Conservation (phyloP, 1,140 invertebrate genomes). For the Batillaria attramentaria region DNA sequence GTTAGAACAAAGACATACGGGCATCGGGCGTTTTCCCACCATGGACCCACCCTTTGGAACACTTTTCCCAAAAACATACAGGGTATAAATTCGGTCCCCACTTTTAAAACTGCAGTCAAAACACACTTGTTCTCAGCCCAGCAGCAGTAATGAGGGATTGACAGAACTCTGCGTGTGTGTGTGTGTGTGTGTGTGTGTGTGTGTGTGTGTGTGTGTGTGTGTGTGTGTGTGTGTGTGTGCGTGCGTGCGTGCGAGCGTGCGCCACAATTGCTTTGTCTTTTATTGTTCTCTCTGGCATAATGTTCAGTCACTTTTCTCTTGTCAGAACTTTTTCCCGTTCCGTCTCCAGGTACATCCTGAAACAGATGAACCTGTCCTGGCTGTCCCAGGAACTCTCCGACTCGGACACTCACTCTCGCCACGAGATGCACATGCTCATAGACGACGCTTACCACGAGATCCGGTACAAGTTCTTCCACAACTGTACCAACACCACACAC, state of each 20-base stretch:
- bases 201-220: no score
- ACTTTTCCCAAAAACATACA: background rate
- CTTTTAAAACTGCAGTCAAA: background rate
- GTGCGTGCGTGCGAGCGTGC: no score
- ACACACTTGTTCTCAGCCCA: background rate
- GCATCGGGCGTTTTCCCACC: background rate
- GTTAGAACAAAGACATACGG: background rate
- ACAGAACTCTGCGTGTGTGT: background rate
- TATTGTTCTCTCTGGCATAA: no score
- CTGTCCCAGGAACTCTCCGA: background rate
- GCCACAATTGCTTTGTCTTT: no score
- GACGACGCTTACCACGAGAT: conserved; percentile 3
- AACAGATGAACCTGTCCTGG: conserved; percentile 3
- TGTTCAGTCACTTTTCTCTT: no score
- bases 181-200: background rate
- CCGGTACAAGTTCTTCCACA: background rate
- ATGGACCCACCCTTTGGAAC: background rate
- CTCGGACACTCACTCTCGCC: background rate
- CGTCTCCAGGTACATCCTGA: conserved; percentile 18
- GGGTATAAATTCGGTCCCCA: background rate
- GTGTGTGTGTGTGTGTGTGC: no score
- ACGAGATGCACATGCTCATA: conserved; percentile 14
- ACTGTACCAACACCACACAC: conserved; percentile 34
- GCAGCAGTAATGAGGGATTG: no score
- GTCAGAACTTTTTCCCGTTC: no score